A percentile compares a stretch with the other conserved stretches of the same genome.
Conservation (phyloP, 1,140 invertebrate genomes). For the Lordiphosa collinella region DNA sequence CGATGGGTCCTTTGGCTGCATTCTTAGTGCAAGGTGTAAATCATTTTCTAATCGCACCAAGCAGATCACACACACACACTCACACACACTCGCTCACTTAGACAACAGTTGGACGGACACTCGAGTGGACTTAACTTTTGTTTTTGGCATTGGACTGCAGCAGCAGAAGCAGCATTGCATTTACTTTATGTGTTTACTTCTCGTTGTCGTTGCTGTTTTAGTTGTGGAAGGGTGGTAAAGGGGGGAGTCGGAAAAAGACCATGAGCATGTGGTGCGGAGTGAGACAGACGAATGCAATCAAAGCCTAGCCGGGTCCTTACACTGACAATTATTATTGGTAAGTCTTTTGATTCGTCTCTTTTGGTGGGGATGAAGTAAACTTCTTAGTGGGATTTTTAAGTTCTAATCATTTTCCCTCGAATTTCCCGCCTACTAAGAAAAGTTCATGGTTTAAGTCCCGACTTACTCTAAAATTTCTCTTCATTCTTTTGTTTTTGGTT, state of each 20-base stretch:
- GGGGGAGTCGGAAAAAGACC: conserved; percentile 25
- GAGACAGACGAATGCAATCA: too few species aligned
- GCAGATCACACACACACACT: conserved; percentile 47
- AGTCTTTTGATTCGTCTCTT: too few species aligned
- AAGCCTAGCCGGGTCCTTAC: too few species aligned
- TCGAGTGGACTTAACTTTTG: conserved; percentile 45
- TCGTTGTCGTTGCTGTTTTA: not conserved
- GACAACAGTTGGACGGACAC: conserved; percentile 16
- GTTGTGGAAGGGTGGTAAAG: not conserved
- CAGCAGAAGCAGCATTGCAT: conserved; percentile 26
- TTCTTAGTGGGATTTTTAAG: too few species aligned
- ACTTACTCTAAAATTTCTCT: too few species aligned
- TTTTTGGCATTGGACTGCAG: conserved; percentile 24
- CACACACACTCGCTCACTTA: not conserved
- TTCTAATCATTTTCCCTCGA: too few species aligned
- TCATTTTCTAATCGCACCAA: conserved; percentile 67
- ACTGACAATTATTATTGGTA: too few species aligned
- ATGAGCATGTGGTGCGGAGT: conserved; percentile 19
- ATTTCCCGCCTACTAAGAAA: too few species aligned
- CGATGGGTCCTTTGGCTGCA: conserved; percentile 4
- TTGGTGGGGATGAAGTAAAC: too few species aligned
- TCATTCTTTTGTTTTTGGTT: too few species aligned
- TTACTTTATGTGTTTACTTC: conserved; percentile 20
- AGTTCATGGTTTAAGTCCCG: too few species aligned
- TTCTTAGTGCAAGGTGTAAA: conserved; percentile 48